Conservation (phyloP, 2,797 vertebrate genomes). For the Urocyon cinereoargenteus region DNA sequence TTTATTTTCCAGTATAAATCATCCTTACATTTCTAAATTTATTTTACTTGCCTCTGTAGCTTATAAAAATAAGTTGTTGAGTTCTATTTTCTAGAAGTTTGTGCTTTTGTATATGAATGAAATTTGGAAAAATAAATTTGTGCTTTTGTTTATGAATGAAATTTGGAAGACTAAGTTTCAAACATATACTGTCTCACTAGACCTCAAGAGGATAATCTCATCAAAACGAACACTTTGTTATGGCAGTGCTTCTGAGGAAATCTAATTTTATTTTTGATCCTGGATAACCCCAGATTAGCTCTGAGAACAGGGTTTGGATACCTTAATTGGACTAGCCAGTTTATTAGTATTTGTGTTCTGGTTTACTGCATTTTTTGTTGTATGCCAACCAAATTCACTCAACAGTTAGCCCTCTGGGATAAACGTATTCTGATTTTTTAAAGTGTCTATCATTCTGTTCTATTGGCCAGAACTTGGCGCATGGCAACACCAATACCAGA, state of each 20-base stretch:
- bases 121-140: background rate
- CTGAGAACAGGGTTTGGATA: background rate
- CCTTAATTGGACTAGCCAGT: background rate
- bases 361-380: background rate
- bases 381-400: background rate
- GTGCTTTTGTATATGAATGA: background rate
- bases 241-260: background rate
- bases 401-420: background rate
- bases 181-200: background rate
- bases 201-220: background rate
- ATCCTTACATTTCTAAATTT: background rate
- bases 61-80: background rate
- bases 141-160: background rate
- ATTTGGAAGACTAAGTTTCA: background rate
- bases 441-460: background rate
- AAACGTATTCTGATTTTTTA: background rate
- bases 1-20: conserved; percentile 25
- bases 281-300: background rate
- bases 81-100: background rate
- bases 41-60: background rate
- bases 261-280: background rate
- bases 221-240: background rate
- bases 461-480: background rate
- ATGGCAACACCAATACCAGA: background rate
- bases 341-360: background rate